Conservation (phyloP, 2,797 vertebrate species). For the Pithecia hirsuta region DNA sequence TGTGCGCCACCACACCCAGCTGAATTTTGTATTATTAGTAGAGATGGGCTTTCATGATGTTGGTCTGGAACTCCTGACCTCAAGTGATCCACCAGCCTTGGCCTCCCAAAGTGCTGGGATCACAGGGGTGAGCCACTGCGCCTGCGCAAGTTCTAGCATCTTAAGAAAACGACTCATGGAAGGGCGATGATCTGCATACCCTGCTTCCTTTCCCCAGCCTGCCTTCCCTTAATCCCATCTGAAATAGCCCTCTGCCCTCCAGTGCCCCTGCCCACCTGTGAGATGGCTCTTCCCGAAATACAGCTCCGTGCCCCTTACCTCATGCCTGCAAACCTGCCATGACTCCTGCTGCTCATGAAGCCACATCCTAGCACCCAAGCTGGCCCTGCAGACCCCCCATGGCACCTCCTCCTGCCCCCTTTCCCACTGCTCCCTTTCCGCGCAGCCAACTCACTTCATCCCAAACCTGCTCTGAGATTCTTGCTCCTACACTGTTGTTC, state of each 20-base stretch:
- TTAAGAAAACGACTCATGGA: background rate
- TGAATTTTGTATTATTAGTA: background rate
- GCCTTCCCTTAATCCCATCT: background rate
- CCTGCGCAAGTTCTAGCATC: background rate
- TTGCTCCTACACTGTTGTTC: no score
- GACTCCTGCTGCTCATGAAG: background rate
- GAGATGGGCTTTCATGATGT: background rate
- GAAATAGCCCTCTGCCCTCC: background rate
- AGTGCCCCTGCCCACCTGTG: no score
- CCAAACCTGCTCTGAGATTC: background rate
- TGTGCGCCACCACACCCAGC: background rate
- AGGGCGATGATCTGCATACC: background rate
- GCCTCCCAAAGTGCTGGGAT: background rate
- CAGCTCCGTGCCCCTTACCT: background rate
- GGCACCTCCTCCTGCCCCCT: background rate
- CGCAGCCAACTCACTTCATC: background rate
- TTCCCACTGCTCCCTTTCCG: background rate
- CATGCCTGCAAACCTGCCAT: background rate
- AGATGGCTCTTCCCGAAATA: background rate
- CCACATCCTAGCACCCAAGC: background rate
- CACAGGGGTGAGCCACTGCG: background rate
- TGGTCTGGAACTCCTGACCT: background rate
- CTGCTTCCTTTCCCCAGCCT: background rate
- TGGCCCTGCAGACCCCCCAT: background rate
- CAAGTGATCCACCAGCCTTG: background rate